Conservation (phyloP, 1,140 invertebrate genomes). For the Metopolophium dirhodum region DNA sequence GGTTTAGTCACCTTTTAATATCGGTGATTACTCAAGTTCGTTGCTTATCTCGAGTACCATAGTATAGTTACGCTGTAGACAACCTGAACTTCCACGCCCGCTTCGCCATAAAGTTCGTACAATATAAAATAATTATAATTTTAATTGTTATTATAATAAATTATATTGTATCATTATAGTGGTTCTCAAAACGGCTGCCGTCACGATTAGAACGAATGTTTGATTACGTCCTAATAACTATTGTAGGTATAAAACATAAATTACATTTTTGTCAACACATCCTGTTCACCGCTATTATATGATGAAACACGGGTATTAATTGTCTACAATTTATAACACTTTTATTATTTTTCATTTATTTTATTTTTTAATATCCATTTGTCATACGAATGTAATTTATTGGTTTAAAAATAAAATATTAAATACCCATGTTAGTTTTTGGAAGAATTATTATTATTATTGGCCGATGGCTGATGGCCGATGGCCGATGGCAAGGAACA, state of each 20-base stretch:
- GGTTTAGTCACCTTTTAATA: neutral
- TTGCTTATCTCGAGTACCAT: neutral
- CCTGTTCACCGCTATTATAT: neutral
- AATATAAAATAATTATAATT: neutral
- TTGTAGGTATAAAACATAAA: neutral
- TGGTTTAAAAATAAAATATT: no score
- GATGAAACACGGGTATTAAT: no score
- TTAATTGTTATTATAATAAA: no score
- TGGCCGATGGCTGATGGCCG: no score
- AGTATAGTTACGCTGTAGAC: neutral
- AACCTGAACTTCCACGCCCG: neutral
- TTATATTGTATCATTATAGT: neutral
- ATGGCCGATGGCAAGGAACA: no score
- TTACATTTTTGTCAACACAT: neutral
- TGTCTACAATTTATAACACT: no score
- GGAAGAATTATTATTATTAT: no score
- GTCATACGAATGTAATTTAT: no score
- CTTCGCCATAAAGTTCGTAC: neutral
- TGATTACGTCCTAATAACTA: neutral
- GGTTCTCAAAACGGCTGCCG: neutral
- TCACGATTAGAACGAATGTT: neutral
- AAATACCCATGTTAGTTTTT: no score
- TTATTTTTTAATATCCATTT: no score
- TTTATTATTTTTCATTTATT: no score
- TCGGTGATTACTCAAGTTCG: neutral